Evolutionary conservation across 2,797 vertebrate species (phyloP), one percentile per base, ranked within the genome.

Genomic region (Muscicapa comitata): DNA sequence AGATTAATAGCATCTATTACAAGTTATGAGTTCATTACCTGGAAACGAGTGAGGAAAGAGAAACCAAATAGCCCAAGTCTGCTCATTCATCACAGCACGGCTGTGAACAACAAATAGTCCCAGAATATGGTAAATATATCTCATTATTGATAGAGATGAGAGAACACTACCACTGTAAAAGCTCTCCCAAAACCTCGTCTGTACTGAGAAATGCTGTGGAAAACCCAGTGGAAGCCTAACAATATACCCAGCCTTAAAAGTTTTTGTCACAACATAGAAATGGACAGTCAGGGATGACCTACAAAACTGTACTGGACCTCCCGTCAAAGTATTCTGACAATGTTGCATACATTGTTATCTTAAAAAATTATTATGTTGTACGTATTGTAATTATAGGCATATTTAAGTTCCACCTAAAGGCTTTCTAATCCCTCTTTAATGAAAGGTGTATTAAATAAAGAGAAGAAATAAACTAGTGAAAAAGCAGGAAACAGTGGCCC

Each of bases 1-100:
- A 82, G 84, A 95, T 89, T 94, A 91, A 94, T 87, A 91, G 82
- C 67, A 50, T 35, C 78, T 91, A 67, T 79, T 92, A 91, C 43
- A 71, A 93, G 31, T 28, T 76, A 86, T 2, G 3, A 94, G 89
- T 91, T 96, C 91, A 94, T 92, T 91, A 95, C 84, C 74, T 79
- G 81, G 84, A 94, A 96, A 94, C 0, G 1, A 87, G 81, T 61
- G 72, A 96, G 47, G n/a, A 88, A 80, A 50, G n/a, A 94, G 42
- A 77, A 35, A 79, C 20, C 48, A 59, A 85, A 47, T 1, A 3
- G 63, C 33, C 19, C 71, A 43, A 75, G 47, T 47, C 31, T 75
- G 68, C 47, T 81, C 1, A 0, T 82, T 91, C 81, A 58, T 87
- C 86, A 93, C 59, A 81, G 61, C 40, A 59, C 4, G 19, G 50